Conservation (phyloP, 2,888 invertebrate genomes). For the Rotaria socialis region DNA sequence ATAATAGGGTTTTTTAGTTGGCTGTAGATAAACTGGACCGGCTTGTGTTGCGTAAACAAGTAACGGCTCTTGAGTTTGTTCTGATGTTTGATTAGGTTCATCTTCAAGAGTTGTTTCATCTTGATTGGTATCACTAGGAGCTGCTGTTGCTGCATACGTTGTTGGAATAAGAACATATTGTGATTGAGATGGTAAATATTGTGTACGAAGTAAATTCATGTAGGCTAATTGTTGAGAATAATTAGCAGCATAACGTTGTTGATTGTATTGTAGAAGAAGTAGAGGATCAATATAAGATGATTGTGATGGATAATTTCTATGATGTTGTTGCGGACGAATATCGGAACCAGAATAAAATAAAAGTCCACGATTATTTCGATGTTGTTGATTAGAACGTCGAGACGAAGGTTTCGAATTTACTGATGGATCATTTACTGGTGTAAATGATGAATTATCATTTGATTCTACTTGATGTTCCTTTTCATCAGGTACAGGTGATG, state of each 20-base stretch:
- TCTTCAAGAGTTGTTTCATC: background rate
- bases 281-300: background rate
- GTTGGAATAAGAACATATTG: background rate
- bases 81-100: background rate
- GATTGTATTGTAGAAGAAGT: background rate
- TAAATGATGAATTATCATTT: too few species aligned
- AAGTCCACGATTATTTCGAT: background rate
- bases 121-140: background rate
- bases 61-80: conserved; percentile 5
- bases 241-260: background rate
- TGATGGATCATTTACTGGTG: background rate
- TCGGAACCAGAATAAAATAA: background rate
- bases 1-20: background rate
- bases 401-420: background rate
- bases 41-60: background rate
- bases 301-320: conserved; percentile 1
- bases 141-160: background rate
- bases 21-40: background rate
- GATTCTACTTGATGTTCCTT: background rate
- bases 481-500: background rate
- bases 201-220: background rate
- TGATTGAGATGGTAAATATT: background rate
- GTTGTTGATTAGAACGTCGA: background rate
- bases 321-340: background rate
- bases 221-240: background rate